Evolutionary conservation across 2,888 invertebrate species (phyloP), one percentile per base, ranked within the genome.

Genomic region (Lasioglossum malachurum): DNA sequence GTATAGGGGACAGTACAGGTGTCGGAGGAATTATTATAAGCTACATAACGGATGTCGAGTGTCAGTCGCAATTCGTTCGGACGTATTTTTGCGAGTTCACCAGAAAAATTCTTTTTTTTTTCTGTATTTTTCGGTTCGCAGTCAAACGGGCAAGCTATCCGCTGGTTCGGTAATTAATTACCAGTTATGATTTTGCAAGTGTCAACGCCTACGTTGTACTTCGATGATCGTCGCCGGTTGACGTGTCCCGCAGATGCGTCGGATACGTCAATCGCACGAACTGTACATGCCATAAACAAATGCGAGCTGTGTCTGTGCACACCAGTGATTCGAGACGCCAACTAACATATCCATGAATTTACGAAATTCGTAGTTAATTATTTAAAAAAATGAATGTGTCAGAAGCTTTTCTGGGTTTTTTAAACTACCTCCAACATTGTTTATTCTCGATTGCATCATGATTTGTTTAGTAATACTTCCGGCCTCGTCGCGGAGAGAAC

Each of bases 101-200:
- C 27, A 16, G 64, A 31, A 64, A 64, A 64, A 64, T 31, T 64
- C 8, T 0, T 19, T 35, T 49, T 49, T 23, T 19, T 16, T 10
- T 3, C 12, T n/a, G 12, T n/a, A 23, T 14, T 35, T 53, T 41
- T 35, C 2, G 14, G 23, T 23, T 49, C 71, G 12, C 23, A 38
- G 5, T 35, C 27, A 35, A 64, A 80, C 49, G 53, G n/a, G 44
- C 44, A 27, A 60, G 16, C 31, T 10, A 38, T 38, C 35, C 64
- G 81, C 76, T 69, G 81, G 79, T 78, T 78, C 86, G 90, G 83
- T 87, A 90, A 90, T 90, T 89, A 90, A 90, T 90, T 90, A 90
- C 78, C 81, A 81, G 78, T 74, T 74, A 80, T 75, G 84, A 85
- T 85, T 87, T 83, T 75, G 89, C 83, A 78, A 82, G 87, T 86